Evolutionary conservation across 2,888 invertebrate species (phyloP), one percentile per base, ranked within the genome.

Genomic region (Clitarchus hookeri): DNA sequence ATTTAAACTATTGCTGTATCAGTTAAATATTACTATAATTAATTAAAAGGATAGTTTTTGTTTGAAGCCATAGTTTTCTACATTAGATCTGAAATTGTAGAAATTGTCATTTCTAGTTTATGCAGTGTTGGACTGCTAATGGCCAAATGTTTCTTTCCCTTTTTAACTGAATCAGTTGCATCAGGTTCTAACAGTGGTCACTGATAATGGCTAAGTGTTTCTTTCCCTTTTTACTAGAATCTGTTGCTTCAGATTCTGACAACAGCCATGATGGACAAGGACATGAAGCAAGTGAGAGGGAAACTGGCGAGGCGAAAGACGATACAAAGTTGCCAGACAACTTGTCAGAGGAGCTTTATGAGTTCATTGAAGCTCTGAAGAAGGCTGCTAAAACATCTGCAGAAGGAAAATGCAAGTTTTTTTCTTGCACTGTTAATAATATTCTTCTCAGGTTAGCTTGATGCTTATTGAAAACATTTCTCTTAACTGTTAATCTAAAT

Each of bases 321-420:
- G 90, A 91, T 83, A 87, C 77, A 89, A 90, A 26, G 27, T 90
- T 93, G 84, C 93, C 93, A 11, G 91, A 92, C 0, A 90, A 91
- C 87, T 90, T 93, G 87, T 91, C 93, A 12, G 91, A 92, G 77
- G 92, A 92, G 78, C 90, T 93, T 86, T 91, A 91, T 87, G 91
- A 91, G 84, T 90, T 92, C 48, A 91, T 93, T 85, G 91, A 91
- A 85, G 91, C 91, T 86, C 90, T 93, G 78, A 93, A 93, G 89
- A 89, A 89, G 25, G 90, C 90, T 78, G 91, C 91, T 0, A 91
- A 90, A 87, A 89, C 88, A 79, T 91, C 90, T 65, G 92, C 91
- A 89, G 93, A 92, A 88, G 92, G 92, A 86, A 93, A 93, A 89
- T 92, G 91, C 88, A 93, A 93, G 90, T 92, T 93, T 89, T 94